Conservation (phyloP, 2,888 invertebrate species). For the Trimorus sp. region DNA sequence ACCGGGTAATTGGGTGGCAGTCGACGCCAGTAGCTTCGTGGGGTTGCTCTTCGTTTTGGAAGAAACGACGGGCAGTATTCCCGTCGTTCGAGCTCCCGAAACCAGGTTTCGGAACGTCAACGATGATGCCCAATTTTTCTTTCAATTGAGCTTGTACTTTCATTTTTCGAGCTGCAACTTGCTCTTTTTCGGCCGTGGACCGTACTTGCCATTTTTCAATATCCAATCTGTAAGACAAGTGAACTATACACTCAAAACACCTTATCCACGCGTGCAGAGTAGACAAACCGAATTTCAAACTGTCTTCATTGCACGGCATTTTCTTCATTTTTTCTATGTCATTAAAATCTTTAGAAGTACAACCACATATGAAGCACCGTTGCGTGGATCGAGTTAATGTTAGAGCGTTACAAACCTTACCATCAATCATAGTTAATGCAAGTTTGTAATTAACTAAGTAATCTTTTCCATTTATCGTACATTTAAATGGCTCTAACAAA, state of each 20-base stretch:
- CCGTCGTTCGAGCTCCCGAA: slow-evolving; percentile 47
- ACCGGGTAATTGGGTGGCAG: no score
- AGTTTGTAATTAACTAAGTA: slow-evolving; percentile 53
- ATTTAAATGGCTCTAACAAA: slow-evolving; percentile 31
- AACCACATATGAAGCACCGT: slow-evolving; percentile 32
- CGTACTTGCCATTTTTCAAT: slow-evolving; percentile 37
- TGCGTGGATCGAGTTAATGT: slow-evolving; percentile 12
- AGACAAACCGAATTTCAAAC: slow-evolving; percentile 16
- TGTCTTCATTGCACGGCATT: not conserved
- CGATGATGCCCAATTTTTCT: slow-evolving; percentile 27
- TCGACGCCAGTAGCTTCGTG: slow-evolving; percentile 24
- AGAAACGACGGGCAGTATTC: slow-evolving; percentile 53
- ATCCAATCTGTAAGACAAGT: slow-evolving; percentile 37
- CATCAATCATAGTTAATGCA: slow-evolving; percentile 61
- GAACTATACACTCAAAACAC: slow-evolving; percentile 45
- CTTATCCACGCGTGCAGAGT: slow-evolving; percentile 53
- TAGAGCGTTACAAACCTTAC: slow-evolving; percentile 61
- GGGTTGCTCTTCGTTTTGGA: slow-evolving; percentile 29
- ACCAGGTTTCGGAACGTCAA: slow-evolving; percentile 46
- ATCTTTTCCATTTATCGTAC: slow-evolving; percentile 34
- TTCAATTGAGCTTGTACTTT: slow-evolving; percentile 34
- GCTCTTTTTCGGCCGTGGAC: slow-evolving; percentile 19
- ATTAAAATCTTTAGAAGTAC: slow-evolving; percentile 26
- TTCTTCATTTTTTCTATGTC: slow-evolving; percentile 26
- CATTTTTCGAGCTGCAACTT: slow-evolving; percentile 10